Conservation (phyloP, 1,140 invertebrate genomes). For the Trachymyrmex septentrionalis region DNA sequence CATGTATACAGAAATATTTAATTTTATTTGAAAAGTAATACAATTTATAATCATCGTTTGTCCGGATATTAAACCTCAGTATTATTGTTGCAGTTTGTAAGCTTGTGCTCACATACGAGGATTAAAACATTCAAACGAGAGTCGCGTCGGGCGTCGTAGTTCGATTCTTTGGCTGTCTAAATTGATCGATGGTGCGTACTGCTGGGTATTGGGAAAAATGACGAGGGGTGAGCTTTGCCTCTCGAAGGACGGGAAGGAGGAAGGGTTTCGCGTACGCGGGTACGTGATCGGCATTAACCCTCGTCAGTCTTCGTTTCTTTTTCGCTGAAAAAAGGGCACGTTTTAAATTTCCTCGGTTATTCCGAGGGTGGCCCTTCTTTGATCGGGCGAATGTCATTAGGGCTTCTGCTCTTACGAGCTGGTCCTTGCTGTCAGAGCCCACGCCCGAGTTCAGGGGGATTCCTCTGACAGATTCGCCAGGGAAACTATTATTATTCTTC, state of each 20-base stretch:
- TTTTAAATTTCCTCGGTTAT: conserved; percentile 84
- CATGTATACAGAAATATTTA: not conserved
- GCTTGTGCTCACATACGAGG: not conserved
- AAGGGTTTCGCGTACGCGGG: conserved; percentile 74
- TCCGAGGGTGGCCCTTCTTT: conserved; percentile 80
- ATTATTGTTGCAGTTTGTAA: conserved; percentile 3
- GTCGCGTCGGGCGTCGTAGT: conserved; percentile 10
- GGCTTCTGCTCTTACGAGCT: conserved; percentile 69
- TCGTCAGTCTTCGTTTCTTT: conserved; percentile 79
- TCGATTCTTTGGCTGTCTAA: conserved; percentile 61
- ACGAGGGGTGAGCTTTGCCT: conserved; percentile 64
- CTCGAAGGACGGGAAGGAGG: conserved; percentile 8
- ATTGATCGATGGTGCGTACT: conserved; percentile 71
- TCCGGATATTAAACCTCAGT: not conserved
- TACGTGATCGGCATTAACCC: conserved; percentile 84
- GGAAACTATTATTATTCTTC: conserved; percentile 39
- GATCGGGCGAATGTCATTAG: conserved; percentile 82
- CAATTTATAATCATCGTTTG: not conserved
- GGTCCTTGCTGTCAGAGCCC: conserved; percentile 32
- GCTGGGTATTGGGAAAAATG: conserved; percentile 73
- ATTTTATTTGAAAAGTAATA: not conserved
- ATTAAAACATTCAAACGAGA: conserved; percentile 48
- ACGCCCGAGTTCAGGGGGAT: not conserved
- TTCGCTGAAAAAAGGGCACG: conserved; percentile 76
- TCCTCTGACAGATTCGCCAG: conserved; percentile 39